These are phyloP conservation scores for Cyprinodon tularosa DNA, from an alignment of 2,113 vertebrate genomes.

Conservation along the genomic window DNA sequence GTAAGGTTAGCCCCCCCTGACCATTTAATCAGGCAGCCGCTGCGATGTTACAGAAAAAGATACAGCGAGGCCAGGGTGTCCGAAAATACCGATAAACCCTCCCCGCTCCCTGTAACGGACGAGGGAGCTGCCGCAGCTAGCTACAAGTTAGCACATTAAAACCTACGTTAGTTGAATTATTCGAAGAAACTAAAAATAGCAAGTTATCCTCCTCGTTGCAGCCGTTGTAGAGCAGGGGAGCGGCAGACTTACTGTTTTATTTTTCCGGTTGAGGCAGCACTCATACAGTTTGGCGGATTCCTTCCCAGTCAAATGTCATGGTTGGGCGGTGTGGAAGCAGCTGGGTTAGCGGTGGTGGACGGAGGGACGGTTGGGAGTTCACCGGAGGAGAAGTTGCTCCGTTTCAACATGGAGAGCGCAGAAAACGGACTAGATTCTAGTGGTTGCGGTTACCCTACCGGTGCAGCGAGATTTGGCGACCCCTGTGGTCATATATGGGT, in stretches of 20 bases:
- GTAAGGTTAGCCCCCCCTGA: conserved; percentile 37
- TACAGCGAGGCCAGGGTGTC: conserved; percentile 10
- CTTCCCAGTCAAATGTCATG: conserved; percentile 57
- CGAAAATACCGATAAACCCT: neutral
- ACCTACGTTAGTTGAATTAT: conserved; percentile 15
- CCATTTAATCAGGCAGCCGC: conserved; percentile 11
- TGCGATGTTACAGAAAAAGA: neutral
- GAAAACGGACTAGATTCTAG: conserved; percentile 39
- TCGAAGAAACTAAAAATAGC: conserved; percentile 41
- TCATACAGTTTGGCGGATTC: conserved; percentile 31
- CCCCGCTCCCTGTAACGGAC: neutral
- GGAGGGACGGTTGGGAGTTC: conserved; percentile 22
- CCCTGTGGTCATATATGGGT: conserved; percentile 32
- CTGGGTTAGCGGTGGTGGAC: conserved; percentile 5
- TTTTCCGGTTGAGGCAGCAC: conserved; percentile 19
- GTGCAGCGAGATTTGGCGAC: conserved; percentile 49
- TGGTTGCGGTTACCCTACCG: conserved; percentile 33
- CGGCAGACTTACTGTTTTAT: conserved; percentile 60
- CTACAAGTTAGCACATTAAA: conserved; percentile 42
- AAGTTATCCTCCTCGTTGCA: conserved; percentile 32
- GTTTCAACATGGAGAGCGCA: conserved; percentile 67
- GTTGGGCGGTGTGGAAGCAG: conserved; percentile 31
- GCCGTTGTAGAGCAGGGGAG: neutral
- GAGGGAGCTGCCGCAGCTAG: conserved; percentile 28
- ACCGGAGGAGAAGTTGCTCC: conserved; percentile 58